Evolutionary conservation across 2,797 vertebrate genomes (phyloP), one percentile per base, ranked within the genome.

Genomic region (Sylvia borin): DNA sequence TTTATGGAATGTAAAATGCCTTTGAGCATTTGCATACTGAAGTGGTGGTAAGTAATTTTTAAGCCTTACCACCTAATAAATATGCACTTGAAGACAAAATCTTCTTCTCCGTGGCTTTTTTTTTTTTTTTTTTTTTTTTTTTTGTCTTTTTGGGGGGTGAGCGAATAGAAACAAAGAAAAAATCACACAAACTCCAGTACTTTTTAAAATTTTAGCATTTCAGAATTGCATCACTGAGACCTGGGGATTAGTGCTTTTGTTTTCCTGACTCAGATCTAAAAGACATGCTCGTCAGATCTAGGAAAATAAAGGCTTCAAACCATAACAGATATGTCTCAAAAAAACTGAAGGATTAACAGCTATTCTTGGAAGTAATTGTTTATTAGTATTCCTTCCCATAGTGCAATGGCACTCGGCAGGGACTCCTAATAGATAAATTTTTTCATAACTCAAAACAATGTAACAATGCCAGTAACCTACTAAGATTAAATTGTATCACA

Each of bases 281-380:
- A 77, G 40, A 54, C 21, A 43, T 8, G 48, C 29, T 74, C 74
- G 53, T 85, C 65, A 88, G 25, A 74, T 38, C 14, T 26, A 94
- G 36, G 74, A 92, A 93, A 83, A 64, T 22, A 78, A 72, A 88
- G 64, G 54, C 29, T 65, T 92, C 18, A 47, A 82, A 47, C 13
- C 27, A 32, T 43, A 91, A 90, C 9, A 85, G 21, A 74, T 71
- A 57, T 5, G 25, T 47, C 34, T 71, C 67, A 15, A 88, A 85
- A 93, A 95, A 91, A 77, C 21, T 50, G 64, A 64, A 72, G 68
- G 54, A 88, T 88, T 95, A 90, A 60, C 26, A 94, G 34, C 43
- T 93, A 67, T 88, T 95, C 92, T 79, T 92, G 66, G 76, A 92
- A 95, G 73, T 78, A 90, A 73, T 38, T 60, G 70, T 68, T 88